A percentile compares a stretch with the other conserved stretches of the same genome.
Conservation (phyloP, 92 coral and sea anemone species). For the Siderastrea siderea region DNA sequence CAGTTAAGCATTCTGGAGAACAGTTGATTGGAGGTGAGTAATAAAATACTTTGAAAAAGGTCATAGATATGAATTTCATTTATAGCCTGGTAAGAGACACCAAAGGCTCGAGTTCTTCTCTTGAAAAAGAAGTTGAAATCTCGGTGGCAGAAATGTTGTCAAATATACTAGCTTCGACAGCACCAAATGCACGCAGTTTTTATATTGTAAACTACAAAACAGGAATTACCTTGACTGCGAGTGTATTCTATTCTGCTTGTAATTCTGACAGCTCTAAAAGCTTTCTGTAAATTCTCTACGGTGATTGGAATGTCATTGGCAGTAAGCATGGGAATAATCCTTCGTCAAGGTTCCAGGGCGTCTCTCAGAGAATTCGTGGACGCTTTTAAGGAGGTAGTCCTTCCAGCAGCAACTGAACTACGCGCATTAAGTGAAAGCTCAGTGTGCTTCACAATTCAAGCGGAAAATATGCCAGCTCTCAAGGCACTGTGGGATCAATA, state of each 20-base stretch:
- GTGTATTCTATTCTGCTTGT: neutral
- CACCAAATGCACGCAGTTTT: no score
- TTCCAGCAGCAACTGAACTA: slow-evolving; percentile 6
- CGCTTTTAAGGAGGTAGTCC: neutral
- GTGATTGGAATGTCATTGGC: slow-evolving; percentile 2
- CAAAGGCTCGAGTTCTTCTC: no score
- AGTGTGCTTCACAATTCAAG: slow-evolving; percentile 15
- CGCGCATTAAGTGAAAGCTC: slow-evolving; percentile 9
- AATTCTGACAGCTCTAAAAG: neutral
- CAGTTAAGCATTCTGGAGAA: neutral
- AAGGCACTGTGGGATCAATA: slow-evolving; percentile 28
- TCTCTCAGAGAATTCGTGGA: slow-evolving; percentile 13
- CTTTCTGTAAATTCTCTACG: slow-evolving; percentile 7
- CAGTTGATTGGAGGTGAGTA: neutral
- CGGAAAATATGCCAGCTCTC: slow-evolving; percentile 5
- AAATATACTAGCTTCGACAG: no score
- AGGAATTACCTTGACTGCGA: no score
- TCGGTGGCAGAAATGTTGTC: no score
- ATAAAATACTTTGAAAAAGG: neutral
- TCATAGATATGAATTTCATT: no score
- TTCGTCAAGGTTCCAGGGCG: neutral
- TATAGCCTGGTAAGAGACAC: no score
- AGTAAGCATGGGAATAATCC: slow-evolving; percentile 2
- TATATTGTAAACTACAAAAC: no score
- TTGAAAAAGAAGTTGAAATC: no score